phyloP scores from a whole-genome alignment of 2,113 vertebrate species.

The Pteronura brasiliensis region DNA sequence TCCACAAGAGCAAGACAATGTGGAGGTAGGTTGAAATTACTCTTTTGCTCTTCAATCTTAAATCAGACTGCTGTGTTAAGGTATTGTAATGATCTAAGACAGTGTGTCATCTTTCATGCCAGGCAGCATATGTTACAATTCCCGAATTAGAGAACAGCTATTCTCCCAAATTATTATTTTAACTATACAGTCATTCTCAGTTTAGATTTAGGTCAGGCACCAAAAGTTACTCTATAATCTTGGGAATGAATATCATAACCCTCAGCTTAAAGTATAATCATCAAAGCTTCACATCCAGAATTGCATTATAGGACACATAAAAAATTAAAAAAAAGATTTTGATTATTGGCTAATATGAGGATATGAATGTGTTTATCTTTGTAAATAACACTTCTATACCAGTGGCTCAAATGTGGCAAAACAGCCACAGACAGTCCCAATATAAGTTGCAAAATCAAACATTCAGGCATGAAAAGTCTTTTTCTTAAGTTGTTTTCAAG shows the following conservation, averaged over 20 bases:
- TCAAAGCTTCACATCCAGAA: constrained; percentile 59
- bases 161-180: constrained; percentile 77
- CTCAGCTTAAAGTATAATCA: constrained; percentile 40
- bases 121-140: constrained; percentile 72
- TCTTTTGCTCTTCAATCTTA: constrained; percentile 75
- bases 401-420: constrained; percentile 78
- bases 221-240: constrained; percentile 73
- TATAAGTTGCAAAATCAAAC: constrained; percentile 84
- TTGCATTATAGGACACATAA: constrained; percentile 25
- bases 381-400: constrained; percentile 73
- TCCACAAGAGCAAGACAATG: constrained; percentile 78
- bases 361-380: constrained; percentile 76
- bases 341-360: constrained; percentile 60
- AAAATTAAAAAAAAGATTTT: constrained; percentile 65
- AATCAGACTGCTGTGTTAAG: constrained; percentile 79
- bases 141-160: constrained; percentile 74
- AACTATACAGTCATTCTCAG: constrained; percentile 77
- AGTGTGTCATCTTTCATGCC: constrained; percentile 76
- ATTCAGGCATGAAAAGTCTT: constrained; percentile 84
- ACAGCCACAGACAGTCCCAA: constrained; percentile 69
- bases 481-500: constrained; percentile 87
- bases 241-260: constrained; percentile 65
- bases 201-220: constrained; percentile 79
- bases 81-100: constrained; percentile 65
- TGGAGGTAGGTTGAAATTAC: constrained; percentile 75